Evolutionary conservation across 1,140 invertebrate species (phyloP), one percentile per base, ranked within the genome.

Genomic region (Pogonognathellus flavescens): DNA sequence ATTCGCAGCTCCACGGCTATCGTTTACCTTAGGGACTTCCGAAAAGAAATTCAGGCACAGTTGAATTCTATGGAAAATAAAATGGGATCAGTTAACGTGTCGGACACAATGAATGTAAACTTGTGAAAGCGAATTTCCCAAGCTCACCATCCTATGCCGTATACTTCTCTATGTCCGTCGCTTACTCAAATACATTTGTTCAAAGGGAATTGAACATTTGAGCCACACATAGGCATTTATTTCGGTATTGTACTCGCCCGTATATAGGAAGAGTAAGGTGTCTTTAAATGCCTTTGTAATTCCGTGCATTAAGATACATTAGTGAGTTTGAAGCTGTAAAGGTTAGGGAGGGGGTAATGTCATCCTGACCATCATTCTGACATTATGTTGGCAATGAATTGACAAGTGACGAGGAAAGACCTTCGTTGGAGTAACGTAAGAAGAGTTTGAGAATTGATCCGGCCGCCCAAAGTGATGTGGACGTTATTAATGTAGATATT

Each of bases 401-500:
- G 70, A 76, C 70, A 50, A 76, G n/a, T 76, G 70, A 76, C 70
- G 70, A 49, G n/a, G 14, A 9, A 41, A 41, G 31, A 6, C 31
- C 31, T 41, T 41, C n/a, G n/a, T n/a, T 41, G 31, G 31, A 41
- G 31, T 76, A 76, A 76, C 70, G 31, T n/a, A 76, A 76, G 70
- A 50, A 76, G 70, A 76, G 25, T 49, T 50, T 41, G 41, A 76
- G 70, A 76, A 76, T 41, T 76, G 70, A 76, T 76, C 70, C 80
- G 50, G 31, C 80, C 80, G 80, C 80, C 80, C 80, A 81, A 81
- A 81, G 80, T 81, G 80, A 53, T 81, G 80, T 81, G 50, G 80
- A 81, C 20, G 80, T 85, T 88, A 88, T 88, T 88, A 88, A 88
- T 88, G 87, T 85, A 52, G 72, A 88, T 83, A 88, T 88, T 88